Percentiles rank a stretch among this genome's conserved stretches.
phyloP scores from a whole-genome alignment of 64 coral and sea anemone genomes.

The Catalaphyllia jardinei region DNA sequence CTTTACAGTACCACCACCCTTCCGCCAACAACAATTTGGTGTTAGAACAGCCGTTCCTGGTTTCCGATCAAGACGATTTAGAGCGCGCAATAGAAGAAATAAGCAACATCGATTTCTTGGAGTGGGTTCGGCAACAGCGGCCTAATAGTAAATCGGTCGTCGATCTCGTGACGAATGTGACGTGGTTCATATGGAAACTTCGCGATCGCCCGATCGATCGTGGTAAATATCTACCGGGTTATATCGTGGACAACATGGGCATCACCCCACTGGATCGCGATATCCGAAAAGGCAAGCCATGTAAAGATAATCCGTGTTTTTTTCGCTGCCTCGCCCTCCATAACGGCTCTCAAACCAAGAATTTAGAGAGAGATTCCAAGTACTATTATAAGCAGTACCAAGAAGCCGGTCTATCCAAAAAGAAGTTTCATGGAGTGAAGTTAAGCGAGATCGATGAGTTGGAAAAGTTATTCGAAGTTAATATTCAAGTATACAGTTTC shows the following conservation, averaged over 20 bases:
- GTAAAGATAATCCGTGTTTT: conserved; percentile 8
- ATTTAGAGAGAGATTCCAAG: neutral
- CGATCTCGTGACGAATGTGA: neutral
- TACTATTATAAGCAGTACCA: neutral
- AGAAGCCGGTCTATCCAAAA: neutral
- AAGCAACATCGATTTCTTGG: conserved; percentile 15
- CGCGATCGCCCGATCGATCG: neutral
- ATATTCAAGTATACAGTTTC: conserved; percentile 26
- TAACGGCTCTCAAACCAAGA: neutral
- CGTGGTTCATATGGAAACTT: no score
- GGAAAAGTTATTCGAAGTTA: conserved; percentile 48
- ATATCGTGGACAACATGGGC: neutral
- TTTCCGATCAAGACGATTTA: no score
- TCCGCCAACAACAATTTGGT: neutral
- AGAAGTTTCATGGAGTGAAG: conserved; percentile 14
- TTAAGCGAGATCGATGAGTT: no score
- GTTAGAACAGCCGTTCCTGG: no score
- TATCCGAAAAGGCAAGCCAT: neutral
- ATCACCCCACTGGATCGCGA: neutral
- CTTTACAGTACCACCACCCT: no score
- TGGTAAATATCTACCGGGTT: neutral
- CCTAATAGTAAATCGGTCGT: conserved; percentile 28
- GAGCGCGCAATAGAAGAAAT: no score
- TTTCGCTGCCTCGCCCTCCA: neutral
- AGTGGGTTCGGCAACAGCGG: neutral